Evolutionary conservation across 2,797 vertebrate genomes (phyloP), one percentile per base, ranked within the genome.

Genomic region (Synanceia verrucosa): DNA sequence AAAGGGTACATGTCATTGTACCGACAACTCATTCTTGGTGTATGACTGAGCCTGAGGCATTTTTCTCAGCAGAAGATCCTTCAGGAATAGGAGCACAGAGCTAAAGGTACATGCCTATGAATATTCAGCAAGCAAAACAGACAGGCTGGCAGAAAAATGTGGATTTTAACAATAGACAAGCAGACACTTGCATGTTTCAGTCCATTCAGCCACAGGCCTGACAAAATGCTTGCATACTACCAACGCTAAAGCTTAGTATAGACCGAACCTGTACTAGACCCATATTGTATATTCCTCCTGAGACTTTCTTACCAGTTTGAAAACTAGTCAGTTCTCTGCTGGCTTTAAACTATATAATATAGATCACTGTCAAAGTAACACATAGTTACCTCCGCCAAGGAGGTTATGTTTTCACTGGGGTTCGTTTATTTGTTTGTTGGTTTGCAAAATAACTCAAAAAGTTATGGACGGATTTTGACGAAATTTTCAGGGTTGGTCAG

Each of bases 91-190:
- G 21, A 84, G 60, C 63, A 79, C 43, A 58, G 56, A 71, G 64
- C 70, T 81, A 60, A 86, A 87, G 81, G 82, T 79, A 79, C 36
- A 70, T 47, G 47, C 36, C 28, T 71, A 80, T 86, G 84, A 82
- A 86, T 88, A 86, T 89, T 85, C 83, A 84, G 79, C 58, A 68
- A 50, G 48, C 33, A 39, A 51, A 59, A 55, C 47, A 78, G 52
- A 34, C 29, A 63, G 39, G 9, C 47, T 7, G 55, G 6, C 53
- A 76, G 26, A 24, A 34, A 57, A 59, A 62, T 21, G 44, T 37
- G 64, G 60, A 72, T 79, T 85, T 75, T 33, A 78, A 67, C 70
- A 65, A 64, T 18, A 71, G 53, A 64, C n/a, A 66, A 73, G 31
- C 50, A 71, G 36, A 70, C 36, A 37, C 28, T 14, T 31, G 39